Conservation (phyloP, 2,113 vertebrate species). For the Bambusicola thoracicus region DNA sequence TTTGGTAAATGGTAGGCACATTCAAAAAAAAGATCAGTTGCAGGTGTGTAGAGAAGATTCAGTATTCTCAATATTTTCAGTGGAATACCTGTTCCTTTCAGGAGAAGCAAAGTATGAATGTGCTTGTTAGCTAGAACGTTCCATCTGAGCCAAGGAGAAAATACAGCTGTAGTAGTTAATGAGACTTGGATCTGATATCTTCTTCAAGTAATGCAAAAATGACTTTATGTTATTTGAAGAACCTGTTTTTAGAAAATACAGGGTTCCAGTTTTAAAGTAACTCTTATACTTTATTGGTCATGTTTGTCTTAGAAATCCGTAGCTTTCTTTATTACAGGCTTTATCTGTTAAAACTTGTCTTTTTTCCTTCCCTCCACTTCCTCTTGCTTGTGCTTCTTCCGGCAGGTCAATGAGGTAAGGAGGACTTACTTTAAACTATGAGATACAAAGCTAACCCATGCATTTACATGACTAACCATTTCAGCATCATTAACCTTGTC, state of each 20-base stretch:
- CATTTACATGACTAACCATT: constrained; percentile 75
- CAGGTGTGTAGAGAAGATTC: not conserved
- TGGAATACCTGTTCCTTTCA: not conserved
- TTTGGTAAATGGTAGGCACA: not conserved
- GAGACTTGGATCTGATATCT: not conserved
- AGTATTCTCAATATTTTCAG: not conserved
- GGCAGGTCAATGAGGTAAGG: constrained; percentile 99
- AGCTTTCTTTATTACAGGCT: constrained; percentile 74
- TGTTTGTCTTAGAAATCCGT: constrained; percentile 73
- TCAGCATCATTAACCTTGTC: constrained; percentile 66
- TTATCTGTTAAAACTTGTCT: constrained; percentile 85
- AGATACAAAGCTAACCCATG: constrained; percentile 80
- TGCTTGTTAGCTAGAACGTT: not conserved
- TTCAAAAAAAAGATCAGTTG: not conserved
- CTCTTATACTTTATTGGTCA: constrained; percentile 26
- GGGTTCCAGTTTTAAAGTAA: not conserved
- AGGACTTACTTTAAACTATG: constrained; percentile 69
- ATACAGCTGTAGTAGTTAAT: not conserved
- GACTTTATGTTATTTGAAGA: not conserved
- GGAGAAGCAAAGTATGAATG: not conserved
- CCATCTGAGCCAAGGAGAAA: not conserved
- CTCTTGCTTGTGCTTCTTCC: constrained; percentile 87
- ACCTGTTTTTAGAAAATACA: not conserved
- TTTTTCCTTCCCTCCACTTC: constrained; percentile 78
- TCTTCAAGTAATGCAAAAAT: not conserved